Base-by-base conservation (phyloP, 1,140 invertebrate species). In the Metaphire vulgaris region DNA sequence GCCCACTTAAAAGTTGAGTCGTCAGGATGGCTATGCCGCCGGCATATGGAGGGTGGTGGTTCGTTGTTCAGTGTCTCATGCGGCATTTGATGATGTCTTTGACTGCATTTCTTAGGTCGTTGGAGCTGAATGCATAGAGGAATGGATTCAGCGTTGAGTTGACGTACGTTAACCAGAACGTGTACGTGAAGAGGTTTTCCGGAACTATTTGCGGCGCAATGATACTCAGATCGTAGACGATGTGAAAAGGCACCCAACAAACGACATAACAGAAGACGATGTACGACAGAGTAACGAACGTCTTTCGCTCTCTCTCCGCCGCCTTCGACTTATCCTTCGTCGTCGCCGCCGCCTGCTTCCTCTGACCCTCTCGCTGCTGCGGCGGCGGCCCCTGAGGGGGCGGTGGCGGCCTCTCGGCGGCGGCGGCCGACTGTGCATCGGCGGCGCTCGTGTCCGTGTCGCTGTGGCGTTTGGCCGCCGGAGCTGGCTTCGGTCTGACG, bases 71-170 rank as follows among this genome's bases (percentile, higher is more conserved):
- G 41, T 56, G 41, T 6, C 41, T 6, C 21, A 56, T 56, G 21
- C 41, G 69, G 30, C 78, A 29, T 28, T 1, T 67, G 0, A 83
- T 33, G 32, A 83, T 79, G 34, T 80, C 76, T 66, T 75, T 80
- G 66, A 85, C 83, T 26, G 81, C 81, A 12, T 72, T 76, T 56
- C 80, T 56, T 73, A 84, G 83, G 21, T 83, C 81, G 1, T 79
- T 75, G 70, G 80, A 81, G 56, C 82, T 82, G 69, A 83, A 85
- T 69, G 84, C 84, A 73, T 85, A 85, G 12, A 84, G 75, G 66
- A 85, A 81, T 1, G 84, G 84, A 77, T 85, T 85, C n/a, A 84
- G 77, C 12, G 84, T 81, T 0, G 83, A 84, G 75, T 85, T 85
- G 29, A 83, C 72, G 68, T 84, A 85, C 6, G 83, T 82, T 79